Conservation (phyloP, 2,113 vertebrate genomes). For the Oryzias celebensis region DNA sequence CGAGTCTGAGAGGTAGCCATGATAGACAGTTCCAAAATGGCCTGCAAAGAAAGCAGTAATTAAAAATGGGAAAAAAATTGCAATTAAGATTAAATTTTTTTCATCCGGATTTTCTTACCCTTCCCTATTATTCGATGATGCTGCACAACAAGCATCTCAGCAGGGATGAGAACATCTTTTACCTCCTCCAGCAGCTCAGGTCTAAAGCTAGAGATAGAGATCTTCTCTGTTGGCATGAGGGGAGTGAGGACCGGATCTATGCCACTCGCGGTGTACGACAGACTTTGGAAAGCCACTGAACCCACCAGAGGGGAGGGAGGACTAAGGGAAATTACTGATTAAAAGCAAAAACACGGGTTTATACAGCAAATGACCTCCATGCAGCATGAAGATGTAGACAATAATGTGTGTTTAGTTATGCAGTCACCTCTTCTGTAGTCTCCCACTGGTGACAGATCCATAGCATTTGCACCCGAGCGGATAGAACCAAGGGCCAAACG, state of each 20-base stretch:
- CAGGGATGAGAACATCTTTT: slow-evolving; percentile 92
- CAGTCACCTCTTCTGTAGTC: slow-evolving; percentile 79
- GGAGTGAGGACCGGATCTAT: slow-evolving; percentile 76
- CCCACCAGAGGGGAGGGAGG: slow-evolving; percentile 23
- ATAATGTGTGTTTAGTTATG: neutral
- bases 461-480: slow-evolving; percentile 52
- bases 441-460: slow-evolving; percentile 67
- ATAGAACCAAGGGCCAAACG: slow-evolving; percentile 59
- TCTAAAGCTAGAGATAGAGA: slow-evolving; percentile 82
- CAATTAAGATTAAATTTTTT: neutral
- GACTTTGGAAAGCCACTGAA: slow-evolving; percentile 38
- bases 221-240: slow-evolving; percentile 82
- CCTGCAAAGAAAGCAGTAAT: slow-evolving; percentile 71
- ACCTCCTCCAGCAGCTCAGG: slow-evolving; percentile 88
- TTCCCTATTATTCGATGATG: slow-evolving; percentile 90
- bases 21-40: slow-evolving; percentile 95
- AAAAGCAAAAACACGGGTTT: slow-evolving; percentile 10
- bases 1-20: slow-evolving; percentile 85
- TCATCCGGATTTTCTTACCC: slow-evolving; percentile 71
- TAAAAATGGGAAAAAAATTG: neutral
- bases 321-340: slow-evolving; percentile 52
- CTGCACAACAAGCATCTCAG: slow-evolving; percentile 83
- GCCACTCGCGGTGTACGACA: slow-evolving; percentile 53
- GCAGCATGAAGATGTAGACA: neutral
- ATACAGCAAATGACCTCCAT: neutral